These are phyloP conservation scores for Scalopus aquaticus DNA, from an alignment of 2,113 vertebrate genomes.

Conservation along the genomic window DNA sequence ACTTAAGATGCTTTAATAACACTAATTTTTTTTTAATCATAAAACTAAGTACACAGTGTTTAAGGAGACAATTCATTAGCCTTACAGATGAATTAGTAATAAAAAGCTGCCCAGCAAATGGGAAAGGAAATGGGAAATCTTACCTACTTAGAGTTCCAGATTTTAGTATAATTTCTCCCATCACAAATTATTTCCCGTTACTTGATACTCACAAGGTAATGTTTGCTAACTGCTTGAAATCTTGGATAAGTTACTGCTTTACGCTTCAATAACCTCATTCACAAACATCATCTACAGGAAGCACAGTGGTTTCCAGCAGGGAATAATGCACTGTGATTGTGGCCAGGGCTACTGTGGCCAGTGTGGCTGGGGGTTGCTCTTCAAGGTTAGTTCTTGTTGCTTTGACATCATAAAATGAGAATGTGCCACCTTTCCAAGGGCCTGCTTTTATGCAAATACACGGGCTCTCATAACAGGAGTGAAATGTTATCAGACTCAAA, in stretches of 20 bases:
- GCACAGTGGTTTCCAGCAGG: neutral
- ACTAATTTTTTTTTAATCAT: slow-evolving; percentile 58
- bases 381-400: neutral
- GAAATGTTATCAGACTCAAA: neutral
- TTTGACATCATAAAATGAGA: neutral
- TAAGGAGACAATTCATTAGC: slow-evolving; percentile 65
- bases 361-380: neutral
- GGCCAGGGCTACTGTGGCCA: neutral
- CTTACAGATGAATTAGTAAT: slow-evolving; percentile 48
- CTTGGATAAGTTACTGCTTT: neutral
- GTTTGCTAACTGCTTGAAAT: slow-evolving; percentile 20
- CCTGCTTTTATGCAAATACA: neutral
- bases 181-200: slow-evolving; percentile 10
- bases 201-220: neutral
- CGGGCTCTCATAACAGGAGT: neutral
- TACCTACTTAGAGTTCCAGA: slow-evolving; percentile 31
- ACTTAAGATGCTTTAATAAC: slow-evolving; percentile 57
- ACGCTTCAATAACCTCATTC: neutral
- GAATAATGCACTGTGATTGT: neutral
- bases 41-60: slow-evolving; percentile 54
- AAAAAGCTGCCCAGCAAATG: slow-evolving; percentile 50
- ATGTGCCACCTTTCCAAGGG: neutral
- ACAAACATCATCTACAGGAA: neutral
- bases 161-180: slow-evolving; percentile 28
- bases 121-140: neutral